These are phyloP conservation scores for Ploceus nigricollis DNA, from an alignment of 2,113 vertebrate genomes.

Conservation along the genomic window DNA sequence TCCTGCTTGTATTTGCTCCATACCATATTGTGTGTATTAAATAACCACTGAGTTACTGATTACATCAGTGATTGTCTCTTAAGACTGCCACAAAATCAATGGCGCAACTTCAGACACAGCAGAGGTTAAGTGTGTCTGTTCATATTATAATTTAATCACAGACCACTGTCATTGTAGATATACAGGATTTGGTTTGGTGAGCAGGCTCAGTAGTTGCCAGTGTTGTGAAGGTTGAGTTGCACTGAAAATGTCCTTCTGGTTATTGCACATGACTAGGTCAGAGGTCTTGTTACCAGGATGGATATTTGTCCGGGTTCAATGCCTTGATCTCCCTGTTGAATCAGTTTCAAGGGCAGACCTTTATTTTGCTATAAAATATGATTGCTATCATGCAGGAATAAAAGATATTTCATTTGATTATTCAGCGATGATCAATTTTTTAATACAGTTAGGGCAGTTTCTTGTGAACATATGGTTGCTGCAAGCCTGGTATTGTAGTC, in stretches of 20 bases:
- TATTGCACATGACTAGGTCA: accelerated
- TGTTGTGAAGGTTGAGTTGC: neutral
- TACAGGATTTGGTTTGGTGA: neutral
- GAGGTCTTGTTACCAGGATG: neutral
- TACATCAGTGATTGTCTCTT: neutral
- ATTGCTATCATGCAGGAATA: neutral
- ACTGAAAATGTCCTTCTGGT: neutral
- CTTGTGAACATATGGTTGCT: neutral
- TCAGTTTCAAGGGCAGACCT: neutral
- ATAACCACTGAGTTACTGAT: neutral
- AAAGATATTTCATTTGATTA: neutral
- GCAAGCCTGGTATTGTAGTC: neutral
- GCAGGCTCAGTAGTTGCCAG: neutral
- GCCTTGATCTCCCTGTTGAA: neutral
- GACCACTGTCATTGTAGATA: neutral
- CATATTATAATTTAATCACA: neutral
- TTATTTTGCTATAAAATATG: neutral
- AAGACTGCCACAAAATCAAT: neutral
- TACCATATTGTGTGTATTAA: neutral
- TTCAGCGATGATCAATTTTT: neutral
- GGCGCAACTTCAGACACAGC: neutral
- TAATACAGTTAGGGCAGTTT: neutral
- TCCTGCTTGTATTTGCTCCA: neutral
- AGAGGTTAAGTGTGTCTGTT: neutral
- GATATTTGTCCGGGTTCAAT: neutral